A percentile compares a stretch with the other conserved stretches of the same genome.
phyloP scores from a whole-genome alignment of 2,113 vertebrate genomes.

The Equus quagga region DNA sequence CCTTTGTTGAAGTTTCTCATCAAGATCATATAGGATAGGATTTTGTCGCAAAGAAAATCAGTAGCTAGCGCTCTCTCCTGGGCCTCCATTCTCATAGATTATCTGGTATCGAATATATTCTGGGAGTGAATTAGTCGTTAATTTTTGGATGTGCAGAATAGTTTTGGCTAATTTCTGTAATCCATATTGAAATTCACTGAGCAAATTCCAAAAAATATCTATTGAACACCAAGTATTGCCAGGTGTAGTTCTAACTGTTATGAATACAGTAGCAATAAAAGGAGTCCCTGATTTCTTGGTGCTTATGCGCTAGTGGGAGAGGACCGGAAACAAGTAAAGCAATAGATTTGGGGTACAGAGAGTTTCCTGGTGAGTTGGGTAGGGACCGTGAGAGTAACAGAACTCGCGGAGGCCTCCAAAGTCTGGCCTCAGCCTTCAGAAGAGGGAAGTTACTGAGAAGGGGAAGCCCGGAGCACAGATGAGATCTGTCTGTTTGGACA shows the following conservation, averaged over 20 bases:
- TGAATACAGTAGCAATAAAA: not conserved
- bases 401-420: not conserved
- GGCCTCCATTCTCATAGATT: not conserved
- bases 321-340: not conserved
- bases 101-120: not conserved
- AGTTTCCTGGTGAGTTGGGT: not conserved
- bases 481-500: not conserved
- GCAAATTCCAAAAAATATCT: not conserved
- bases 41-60: not conserved
- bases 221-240: not conserved
- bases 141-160: not conserved
- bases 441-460: not conserved
- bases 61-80: too few relatives aligned
- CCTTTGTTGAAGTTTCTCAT: not conserved
- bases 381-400: too few relatives aligned
- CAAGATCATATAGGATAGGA: not conserved
- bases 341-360: not conserved
- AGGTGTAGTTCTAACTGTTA: not conserved
- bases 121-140: not conserved
- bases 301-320: not conserved
- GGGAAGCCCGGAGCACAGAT: accelerated
- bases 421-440: not conserved
- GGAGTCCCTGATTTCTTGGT: not conserved
- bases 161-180: not conserved
- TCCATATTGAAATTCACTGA: not conserved